These are phyloP conservation scores for Sepioteuthis lessoniana DNA, from an alignment of 2,888 invertebrate genomes.

Conservation along the genomic window DNA sequence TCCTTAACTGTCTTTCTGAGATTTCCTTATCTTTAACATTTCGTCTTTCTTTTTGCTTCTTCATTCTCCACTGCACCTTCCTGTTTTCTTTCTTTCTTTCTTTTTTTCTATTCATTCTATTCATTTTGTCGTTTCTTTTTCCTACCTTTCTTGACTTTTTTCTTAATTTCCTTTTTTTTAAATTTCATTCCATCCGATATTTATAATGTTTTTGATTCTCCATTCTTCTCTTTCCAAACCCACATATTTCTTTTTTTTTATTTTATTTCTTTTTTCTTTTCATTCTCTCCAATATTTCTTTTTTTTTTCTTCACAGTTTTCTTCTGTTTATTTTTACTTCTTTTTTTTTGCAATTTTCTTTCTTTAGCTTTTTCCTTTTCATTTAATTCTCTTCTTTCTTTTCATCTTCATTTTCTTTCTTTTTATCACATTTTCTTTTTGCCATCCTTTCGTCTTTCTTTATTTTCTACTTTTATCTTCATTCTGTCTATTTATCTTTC, in stretches of 20 bases:
- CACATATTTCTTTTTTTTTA: background rate
- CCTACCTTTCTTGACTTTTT: background rate
- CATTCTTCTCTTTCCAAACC: no score
- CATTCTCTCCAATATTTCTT: background rate
- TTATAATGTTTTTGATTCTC: no score
- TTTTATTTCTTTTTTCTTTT: background rate
- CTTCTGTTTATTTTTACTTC: no score
- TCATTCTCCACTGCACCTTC: background rate
- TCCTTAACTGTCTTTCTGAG: no score
- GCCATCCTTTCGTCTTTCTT: background rate
- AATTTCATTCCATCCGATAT: background rate
- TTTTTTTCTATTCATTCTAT: background rate
- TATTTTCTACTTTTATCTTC: background rate
- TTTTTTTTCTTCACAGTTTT: background rate
- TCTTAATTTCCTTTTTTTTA: background rate
- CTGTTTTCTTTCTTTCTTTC: background rate
- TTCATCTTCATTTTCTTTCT: no score
- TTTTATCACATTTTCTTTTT: background rate
- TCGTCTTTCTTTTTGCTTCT: no score
- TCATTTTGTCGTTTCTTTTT: no score
- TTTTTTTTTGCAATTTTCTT: no score
- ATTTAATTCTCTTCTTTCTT: no score
- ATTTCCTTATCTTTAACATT: no score
- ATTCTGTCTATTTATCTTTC: background rate
- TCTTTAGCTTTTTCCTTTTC: no score